Base-by-base conservation (phyloP, 2,113 vertebrate species). In the Halichoerus grypus region DNA sequence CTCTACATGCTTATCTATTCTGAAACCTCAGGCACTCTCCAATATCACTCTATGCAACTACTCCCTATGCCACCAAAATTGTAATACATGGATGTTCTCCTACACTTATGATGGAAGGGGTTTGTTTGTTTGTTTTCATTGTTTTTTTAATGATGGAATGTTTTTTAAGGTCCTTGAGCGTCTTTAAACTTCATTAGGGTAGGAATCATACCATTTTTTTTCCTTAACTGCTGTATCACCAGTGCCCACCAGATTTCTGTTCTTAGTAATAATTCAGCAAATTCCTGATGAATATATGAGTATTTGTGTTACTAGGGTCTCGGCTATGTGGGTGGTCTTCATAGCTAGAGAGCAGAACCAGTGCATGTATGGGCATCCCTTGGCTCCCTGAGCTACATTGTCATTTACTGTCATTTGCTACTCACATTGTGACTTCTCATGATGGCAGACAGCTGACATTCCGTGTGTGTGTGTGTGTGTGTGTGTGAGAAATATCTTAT, bases 321-420 rank as follows among this genome's bases (percentile, higher is more conserved):
- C 24, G 31, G 2, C 4, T 72, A 0, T 42, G 12, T 28, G 46
- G 3, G 28, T 85, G 26, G 3, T 85, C 63, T 49, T 22, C n/a
- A 39, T 19, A 33, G 16, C 18, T 63, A 53, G 24, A 51, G 18
- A 71, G 13, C 12, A 67, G 42, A 93, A 24, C 22, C 19, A 21
- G 8, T 9, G 4, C 14, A 1, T 28, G 0, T 12, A 42, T 2
- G 12, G 22, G 24, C 1, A 57, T 80, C 7, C 2, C 14, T 31
- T 69, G 36, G 22, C 8, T 67, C 8, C 36, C 33, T 21, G 28
- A 61, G 49, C n/a, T 80, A 14, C 15, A 1, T 7, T 53, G 13
- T 36, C 63, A 26, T 57, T 14, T 76, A 24, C 63, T 51, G 10
- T 36, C 57, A 31, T 57, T 18, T 76, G 36, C 63, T 92, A 1